Percentiles rank a stretch among this genome's conserved stretches.
These are phyloP conservation scores for Drosophila maculinotata DNA, from an alignment of 2,888 invertebrate species.

Conservation along the genomic window DNA sequence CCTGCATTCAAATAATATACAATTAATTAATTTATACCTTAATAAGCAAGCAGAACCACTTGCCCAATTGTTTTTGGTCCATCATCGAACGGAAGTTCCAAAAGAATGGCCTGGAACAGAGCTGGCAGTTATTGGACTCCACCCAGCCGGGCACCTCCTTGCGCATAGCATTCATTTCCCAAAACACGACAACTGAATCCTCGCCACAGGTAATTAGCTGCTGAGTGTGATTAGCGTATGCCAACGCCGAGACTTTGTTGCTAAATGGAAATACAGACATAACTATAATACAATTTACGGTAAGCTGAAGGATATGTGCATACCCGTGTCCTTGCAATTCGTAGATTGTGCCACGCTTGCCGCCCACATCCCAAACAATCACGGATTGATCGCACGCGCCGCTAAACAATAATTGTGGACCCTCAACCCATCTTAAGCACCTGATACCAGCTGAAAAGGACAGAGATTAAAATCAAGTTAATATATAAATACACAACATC, in stretches of 20 bases:
- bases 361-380: conserved; percentile 99
- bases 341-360: conserved; percentile 97
- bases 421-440: conserved; percentile 96
- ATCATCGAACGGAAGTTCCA: conserved; percentile 99
- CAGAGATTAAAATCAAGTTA: neutral
- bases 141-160: conserved; percentile 98
- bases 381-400: conserved; percentile 98
- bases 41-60: conserved; percentile 3
- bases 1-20: conserved; percentile 61
- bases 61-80: conserved; percentile 95
- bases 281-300: neutral
- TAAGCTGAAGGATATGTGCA: conserved; percentile 43
- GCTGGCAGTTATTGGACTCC: conserved; percentile 96
- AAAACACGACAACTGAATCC: conserved; percentile 95
- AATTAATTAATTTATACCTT: neutral
- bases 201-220: conserved; percentile 95
- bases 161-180: conserved; percentile 96
- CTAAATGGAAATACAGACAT: conserved; percentile 84
- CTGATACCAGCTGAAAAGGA: conserved; percentile 86
- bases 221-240: conserved; percentile 92
- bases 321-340: conserved; percentile 97
- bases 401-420: conserved; percentile 96
- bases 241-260: conserved; percentile 95
- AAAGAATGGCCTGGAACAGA: conserved; percentile 98
- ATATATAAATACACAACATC: neutral